Evolutionary conservation across 2,797 vertebrate species (phyloP), one percentile per base, ranked within the genome.

Genomic region (Mus minutoides): DNA sequence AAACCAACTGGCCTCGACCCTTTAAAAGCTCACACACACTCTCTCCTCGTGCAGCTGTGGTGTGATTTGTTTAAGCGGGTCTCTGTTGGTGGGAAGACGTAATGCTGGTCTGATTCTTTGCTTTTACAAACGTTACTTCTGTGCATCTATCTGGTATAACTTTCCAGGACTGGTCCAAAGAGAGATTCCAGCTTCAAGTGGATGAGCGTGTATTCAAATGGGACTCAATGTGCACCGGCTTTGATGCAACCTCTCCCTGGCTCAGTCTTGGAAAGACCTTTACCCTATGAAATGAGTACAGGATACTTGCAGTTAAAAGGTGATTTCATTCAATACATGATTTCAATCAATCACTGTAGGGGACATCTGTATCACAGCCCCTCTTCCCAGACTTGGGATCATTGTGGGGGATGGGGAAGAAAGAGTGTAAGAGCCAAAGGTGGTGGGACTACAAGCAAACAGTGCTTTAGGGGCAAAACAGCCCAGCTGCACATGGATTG

Each of bases 231-330:
- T 34, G 16, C 14, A 0, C 43, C 13, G 78, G 34, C 46, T 71
- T n/a, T 11, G 19, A 29, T 17, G 16, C 26, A 21, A n/a, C n/a
- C 37, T 7, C 60, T 17, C 22, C 46, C 76, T 26, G 21, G 3
- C 29, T 34, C 34, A 5, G 29, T 46, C 21, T n/a, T 69, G 64
- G 76, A 60, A 64, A 21, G 0, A 7, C 52, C 34, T 22, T 0
- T 4, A 10, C 0, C 2, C 52, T 31, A 4, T 3, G 17, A 43
- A 6, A 26, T 2, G 19, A 0, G 34, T 3, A 3, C 17, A 4
- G 29, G 34, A 16, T 3, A 7, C 75, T 76, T 13, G 24, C 62
- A 16, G n/a, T 31, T 12, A 76, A n/a, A 69, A 54, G 52, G 60
- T 46, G 40, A 64, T 34, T 67, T 31, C 19, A 34, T 67, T 34